Evolutionary conservation across 2,888 invertebrate species (phyloP).

Genomic region (Yponomeuta evonymella): DNA sequence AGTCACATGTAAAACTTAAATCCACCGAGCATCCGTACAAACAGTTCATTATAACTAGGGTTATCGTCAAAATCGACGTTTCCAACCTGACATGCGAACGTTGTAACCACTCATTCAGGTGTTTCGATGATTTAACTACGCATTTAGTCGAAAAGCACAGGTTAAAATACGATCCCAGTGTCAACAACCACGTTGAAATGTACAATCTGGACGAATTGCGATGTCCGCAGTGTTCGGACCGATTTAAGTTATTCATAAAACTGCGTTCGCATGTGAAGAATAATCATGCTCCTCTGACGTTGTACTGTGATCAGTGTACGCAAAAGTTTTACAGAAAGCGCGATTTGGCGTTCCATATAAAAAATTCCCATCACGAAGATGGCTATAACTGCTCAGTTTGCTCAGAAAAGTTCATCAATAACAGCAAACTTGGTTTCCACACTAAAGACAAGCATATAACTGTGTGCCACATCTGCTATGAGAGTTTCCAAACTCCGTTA

Average conservation of each 20-base stretch:
- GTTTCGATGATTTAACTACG: conserved; percentile 15
- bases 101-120: conserved; percentile 17
- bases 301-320: conserved; percentile 20
- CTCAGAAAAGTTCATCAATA: not conserved
- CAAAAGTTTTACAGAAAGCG: conserved; percentile 21
- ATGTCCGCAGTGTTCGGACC: conserved; percentile 19
- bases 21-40: not conserved
- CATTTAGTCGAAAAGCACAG: conserved; percentile 20
- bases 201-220: conserved; percentile 20
- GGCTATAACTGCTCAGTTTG: conserved; percentile 11
- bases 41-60: conserved; percentile 4
- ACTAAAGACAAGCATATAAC: conserved; percentile 16
- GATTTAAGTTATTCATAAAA: conserved; percentile 18
- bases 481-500: conserved; percentile 1
- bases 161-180: conserved; percentile 17
- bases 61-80: conserved; percentile 20
- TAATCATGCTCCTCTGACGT: conserved; percentile 13
- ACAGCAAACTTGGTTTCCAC: conserved; percentile 18
- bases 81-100: conserved; percentile 19
- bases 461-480: conserved; percentile 9
- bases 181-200: conserved; percentile 15
- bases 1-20: conserved; percentile 8
- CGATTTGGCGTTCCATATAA: conserved; percentile 17
- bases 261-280: conserved; percentile 18
- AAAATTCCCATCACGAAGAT: conserved; percentile 3